A percentile compares a stretch with the other conserved stretches of the same genome.
These are phyloP conservation scores for Galerucella pusilla DNA, from an alignment of 2,888 invertebrate genomes.

Conservation along the genomic window DNA sequence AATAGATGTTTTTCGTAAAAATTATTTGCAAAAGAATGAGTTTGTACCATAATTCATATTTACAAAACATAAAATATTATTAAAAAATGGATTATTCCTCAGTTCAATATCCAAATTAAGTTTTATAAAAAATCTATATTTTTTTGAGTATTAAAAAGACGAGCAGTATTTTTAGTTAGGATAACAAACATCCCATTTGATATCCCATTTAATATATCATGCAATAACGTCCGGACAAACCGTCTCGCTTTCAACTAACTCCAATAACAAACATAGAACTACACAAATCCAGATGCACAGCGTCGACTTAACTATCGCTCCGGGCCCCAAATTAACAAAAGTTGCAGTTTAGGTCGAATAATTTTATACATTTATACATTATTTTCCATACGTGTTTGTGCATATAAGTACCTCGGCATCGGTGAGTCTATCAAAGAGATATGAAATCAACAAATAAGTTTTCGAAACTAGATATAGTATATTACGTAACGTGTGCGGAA, in stretches of 20 bases:
- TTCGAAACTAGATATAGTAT: too few relatives aligned
- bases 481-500: too few relatives aligned
- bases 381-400: constrained; percentile 23
- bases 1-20: too few relatives aligned
- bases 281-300: constrained; percentile 38
- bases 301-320: constrained; percentile 38
- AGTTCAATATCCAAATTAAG: too few relatives aligned
- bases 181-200: constrained; percentile 19
- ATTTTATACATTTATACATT: constrained; percentile 19
- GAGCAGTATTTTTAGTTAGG: neutral
- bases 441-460: too few relatives aligned
- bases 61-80: too few relatives aligned
- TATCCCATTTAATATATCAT: constrained; percentile 28
- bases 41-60: too few relatives aligned
- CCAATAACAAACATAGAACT: constrained; percentile 35
- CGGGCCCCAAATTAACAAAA: constrained; percentile 34
- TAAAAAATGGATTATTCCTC: too few relatives aligned
- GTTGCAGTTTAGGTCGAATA: constrained; percentile 29
- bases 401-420: constrained; percentile 15
- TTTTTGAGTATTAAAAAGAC: neutral
- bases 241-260: constrained; percentile 31
- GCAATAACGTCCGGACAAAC: constrained; percentile 31
- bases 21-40: too few relatives aligned
- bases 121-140: too few relatives aligned
- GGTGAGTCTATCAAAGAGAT: neutral